phyloP scores from a whole-genome alignment of 2,888 invertebrate genomes.

The Rhagium mordax region DNA sequence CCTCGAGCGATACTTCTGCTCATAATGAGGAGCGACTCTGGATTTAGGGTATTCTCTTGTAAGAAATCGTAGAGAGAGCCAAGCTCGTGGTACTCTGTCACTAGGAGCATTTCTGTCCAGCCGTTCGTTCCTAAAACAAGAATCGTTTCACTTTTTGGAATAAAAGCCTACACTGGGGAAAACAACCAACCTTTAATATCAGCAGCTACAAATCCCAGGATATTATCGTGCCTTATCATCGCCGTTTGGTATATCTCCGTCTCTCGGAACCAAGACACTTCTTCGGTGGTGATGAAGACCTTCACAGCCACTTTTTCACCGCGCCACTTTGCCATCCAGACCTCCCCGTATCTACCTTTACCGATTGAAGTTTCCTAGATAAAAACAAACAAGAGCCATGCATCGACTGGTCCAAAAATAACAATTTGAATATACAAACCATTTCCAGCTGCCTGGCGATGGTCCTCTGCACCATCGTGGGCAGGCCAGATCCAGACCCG shows the following conservation, averaged over 20 bases:
- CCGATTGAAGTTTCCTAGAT: slow-evolving; percentile 40
- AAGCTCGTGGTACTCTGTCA: slow-evolving; percentile 47
- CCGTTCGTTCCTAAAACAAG: slow-evolving; percentile 29
- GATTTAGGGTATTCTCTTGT: slow-evolving; percentile 37
- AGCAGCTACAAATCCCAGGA: slow-evolving; percentile 51
- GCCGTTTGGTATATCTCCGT: slow-evolving; percentile 47
- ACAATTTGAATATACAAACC: slow-evolving; percentile 27
- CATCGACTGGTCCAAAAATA: too few relatives aligned
- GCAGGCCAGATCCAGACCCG: slow-evolving; percentile 30
- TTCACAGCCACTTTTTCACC: slow-evolving; percentile 50
- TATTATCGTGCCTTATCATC: slow-evolving; percentile 49
- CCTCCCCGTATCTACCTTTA: slow-evolving; percentile 45
- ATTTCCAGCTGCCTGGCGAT: slow-evolving; percentile 47
- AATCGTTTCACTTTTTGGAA: too few relatives aligned
- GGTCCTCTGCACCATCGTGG: slow-evolving; percentile 47
- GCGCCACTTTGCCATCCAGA: slow-evolving; percentile 49
- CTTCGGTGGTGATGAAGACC: slow-evolving; percentile 42
- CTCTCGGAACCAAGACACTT: slow-evolving; percentile 48
- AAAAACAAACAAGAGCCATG: slow-evolving; percentile 11
- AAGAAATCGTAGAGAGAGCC: slow-evolving; percentile 49
- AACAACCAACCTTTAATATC: slow-evolving; percentile 47
- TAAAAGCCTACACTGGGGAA: too few relatives aligned
- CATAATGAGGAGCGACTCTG: slow-evolving; percentile 39
- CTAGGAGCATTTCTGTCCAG: slow-evolving; percentile 42
- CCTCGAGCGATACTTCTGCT: slow-evolving; percentile 46